Conservation (phyloP, 2,888 invertebrate genomes). For the Drosophila meridionalis region DNA sequence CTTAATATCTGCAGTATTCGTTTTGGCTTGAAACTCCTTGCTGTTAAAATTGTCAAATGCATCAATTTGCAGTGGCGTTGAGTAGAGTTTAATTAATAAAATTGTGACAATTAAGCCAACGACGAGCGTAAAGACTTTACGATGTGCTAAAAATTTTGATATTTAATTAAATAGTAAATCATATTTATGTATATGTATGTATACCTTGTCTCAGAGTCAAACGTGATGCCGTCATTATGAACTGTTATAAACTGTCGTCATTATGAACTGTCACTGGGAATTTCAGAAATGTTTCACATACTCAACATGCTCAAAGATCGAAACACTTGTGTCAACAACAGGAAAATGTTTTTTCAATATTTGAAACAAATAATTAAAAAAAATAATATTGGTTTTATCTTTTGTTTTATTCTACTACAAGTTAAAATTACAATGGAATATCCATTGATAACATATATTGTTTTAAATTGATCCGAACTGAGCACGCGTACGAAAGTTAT, state of each 20-base stretch:
- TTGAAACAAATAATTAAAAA: background rate
- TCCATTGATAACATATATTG: background rate
- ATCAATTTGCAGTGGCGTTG: slow-evolving; percentile 23
- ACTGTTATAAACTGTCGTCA: no score
- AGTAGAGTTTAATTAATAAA: slow-evolving; percentile 25
- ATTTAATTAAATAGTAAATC: background rate
- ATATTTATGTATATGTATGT: background rate
- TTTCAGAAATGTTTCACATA: background rate
- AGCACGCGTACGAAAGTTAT: no score
- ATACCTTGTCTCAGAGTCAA: background rate
- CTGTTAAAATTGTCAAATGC: slow-evolving; percentile 26
- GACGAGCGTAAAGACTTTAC: slow-evolving; percentile 1
- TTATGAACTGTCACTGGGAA: background rate
- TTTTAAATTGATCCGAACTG: background rate
- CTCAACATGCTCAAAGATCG: background rate
- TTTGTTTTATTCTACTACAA: background rate
- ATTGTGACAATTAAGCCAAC: slow-evolving; percentile 25
- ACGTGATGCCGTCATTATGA: slow-evolving; percentile 13
- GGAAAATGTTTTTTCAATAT: background rate
- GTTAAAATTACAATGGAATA: background rate
- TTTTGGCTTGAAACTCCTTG: background rate
- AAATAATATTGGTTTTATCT: background rate
- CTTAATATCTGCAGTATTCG: background rate
- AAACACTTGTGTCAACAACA: slow-evolving; percentile 4
- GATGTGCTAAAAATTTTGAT: background rate